phyloP scores from a whole-genome alignment of 35 echinoderm and acorn worm genomes.

The Hemicentrotus pulcherrimus region DNA sequence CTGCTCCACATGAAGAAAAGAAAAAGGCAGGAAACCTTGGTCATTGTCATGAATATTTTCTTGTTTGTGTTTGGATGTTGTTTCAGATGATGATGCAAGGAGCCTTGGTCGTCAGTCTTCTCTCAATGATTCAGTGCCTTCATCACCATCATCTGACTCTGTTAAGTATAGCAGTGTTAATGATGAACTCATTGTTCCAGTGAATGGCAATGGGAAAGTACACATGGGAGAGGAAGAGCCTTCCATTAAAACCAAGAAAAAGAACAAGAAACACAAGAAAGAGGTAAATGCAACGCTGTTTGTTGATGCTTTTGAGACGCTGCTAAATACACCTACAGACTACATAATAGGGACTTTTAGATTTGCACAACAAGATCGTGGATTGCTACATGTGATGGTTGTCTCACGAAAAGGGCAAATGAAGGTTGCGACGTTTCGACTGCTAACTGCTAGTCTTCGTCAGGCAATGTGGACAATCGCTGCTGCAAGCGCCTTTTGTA shows the following conservation, averaged over 20 bases:
- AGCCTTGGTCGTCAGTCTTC: constrained; percentile 40
- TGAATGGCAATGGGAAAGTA: constrained; percentile 19
- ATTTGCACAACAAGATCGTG: too few relatives aligned
- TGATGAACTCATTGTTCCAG: constrained; percentile 26
- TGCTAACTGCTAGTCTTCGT: too few relatives aligned
- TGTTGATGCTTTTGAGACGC: neutral
- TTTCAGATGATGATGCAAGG: neutral
- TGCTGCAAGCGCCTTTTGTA: too few relatives aligned
- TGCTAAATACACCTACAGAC: too few relatives aligned
- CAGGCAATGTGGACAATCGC: too few relatives aligned
- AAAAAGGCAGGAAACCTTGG: neutral
- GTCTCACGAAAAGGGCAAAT: too few relatives aligned
- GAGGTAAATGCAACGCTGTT: neutral
- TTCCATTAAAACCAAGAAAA: neutral
- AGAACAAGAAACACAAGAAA: constrained; percentile 37
- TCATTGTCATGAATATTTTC: neutral
- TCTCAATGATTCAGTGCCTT: neutral
- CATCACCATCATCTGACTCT: constrained; percentile 29
- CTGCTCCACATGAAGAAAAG: too few relatives aligned
- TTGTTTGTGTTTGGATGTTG: neutral
- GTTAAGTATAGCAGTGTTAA: neutral
- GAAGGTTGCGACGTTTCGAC: too few relatives aligned
- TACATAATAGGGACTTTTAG: too few relatives aligned
- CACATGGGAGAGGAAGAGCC: constrained; percentile 11
- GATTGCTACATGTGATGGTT: too few relatives aligned